phyloP scores from a whole-genome alignment of 1,140 invertebrate species.

The Aricia agestis region DNA sequence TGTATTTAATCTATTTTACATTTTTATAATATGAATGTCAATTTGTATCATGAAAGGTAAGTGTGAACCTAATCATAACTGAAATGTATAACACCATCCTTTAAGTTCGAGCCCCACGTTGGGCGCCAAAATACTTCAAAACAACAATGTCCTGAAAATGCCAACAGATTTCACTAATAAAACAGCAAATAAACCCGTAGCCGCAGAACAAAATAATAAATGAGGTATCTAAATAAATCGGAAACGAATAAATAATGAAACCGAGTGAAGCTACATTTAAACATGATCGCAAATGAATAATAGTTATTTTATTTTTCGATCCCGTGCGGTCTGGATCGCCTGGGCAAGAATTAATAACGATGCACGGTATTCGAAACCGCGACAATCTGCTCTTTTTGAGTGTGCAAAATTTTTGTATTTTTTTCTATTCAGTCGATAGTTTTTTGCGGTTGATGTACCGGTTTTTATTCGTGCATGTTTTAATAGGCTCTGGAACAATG shows the following conservation, averaged over 20 bases:
- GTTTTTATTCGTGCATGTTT: slow-evolving; percentile 54
- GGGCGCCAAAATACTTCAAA: not conserved
- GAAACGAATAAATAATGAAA: slow-evolving; percentile 23
- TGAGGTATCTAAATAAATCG: slow-evolving; percentile 1
- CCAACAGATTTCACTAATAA: not conserved
- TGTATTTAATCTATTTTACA: no score
- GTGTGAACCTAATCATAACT: no score
- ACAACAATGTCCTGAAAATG: not conserved
- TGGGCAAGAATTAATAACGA: slow-evolving; percentile 65
- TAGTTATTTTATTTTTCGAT: slow-evolving; percentile 70
- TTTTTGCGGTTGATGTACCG: slow-evolving; percentile 59
- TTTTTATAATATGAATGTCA: no score
- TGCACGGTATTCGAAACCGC: slow-evolving; percentile 46
- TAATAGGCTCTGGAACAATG: slow-evolving; percentile 38
- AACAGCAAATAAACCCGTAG: not conserved
- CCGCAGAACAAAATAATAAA: slow-evolving; percentile 18
- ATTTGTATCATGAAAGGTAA: no score
- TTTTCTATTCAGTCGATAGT: slow-evolving; percentile 65
- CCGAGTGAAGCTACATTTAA: slow-evolving; percentile 52
- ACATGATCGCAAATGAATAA: slow-evolving; percentile 59
- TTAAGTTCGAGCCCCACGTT: no score
- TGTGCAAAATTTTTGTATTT: slow-evolving; percentile 39
- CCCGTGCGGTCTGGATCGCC: slow-evolving; percentile 43
- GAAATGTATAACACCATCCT: no score
- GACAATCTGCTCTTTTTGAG: slow-evolving; percentile 63